Evolutionary conservation across 2,113 vertebrate genomes (phyloP).

Genomic region (Abramis brama): DNA sequence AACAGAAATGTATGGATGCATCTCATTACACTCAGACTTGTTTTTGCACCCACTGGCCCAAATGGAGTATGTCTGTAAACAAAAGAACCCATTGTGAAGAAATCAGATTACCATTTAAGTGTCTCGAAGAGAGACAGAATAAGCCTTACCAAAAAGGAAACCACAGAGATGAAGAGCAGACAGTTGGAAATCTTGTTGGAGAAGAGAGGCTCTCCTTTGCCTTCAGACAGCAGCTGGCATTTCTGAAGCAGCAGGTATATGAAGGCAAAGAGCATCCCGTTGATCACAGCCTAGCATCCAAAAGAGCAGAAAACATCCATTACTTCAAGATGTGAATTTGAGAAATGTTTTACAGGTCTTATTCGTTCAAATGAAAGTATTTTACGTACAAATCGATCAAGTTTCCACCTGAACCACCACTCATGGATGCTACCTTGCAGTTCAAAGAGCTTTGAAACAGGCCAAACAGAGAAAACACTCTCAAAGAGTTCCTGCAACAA

Average conservation of each 20-base stretch:
- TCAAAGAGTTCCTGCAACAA: constrained; percentile 87
- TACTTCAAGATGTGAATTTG: neutral
- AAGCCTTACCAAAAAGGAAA: constrained; percentile 87
- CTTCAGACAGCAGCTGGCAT: constrained; percentile 86
- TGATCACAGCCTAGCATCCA: constrained; percentile 85
- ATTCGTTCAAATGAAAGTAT: constrained; percentile 28
- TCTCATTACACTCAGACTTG: constrained; percentile 94
- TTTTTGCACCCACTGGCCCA: constrained; percentile 98
- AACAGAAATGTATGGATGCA: constrained; percentile 94
- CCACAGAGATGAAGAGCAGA: constrained; percentile 88
- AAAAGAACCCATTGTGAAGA: constrained; percentile 27
- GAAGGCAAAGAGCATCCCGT: constrained; percentile 96
- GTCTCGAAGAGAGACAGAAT: neutral
- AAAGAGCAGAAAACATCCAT: constrained; percentile 21
- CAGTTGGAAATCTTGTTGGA: constrained; percentile 86
- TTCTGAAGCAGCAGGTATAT: constrained; percentile 93
- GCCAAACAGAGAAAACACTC: constrained; percentile 93
- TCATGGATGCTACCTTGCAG: constrained; percentile 91
- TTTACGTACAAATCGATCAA: constrained; percentile 91
- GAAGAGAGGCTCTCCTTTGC: constrained; percentile 92
- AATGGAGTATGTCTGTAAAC: constrained; percentile 88
- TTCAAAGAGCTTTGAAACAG: constrained; percentile 91
- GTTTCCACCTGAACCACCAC: constrained; percentile 98
- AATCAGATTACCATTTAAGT: neutral
- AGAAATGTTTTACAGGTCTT: neutral